phyloP scores from a whole-genome alignment of 2,797 vertebrate species.

The Cynodonichthys magdalenae region DNA sequence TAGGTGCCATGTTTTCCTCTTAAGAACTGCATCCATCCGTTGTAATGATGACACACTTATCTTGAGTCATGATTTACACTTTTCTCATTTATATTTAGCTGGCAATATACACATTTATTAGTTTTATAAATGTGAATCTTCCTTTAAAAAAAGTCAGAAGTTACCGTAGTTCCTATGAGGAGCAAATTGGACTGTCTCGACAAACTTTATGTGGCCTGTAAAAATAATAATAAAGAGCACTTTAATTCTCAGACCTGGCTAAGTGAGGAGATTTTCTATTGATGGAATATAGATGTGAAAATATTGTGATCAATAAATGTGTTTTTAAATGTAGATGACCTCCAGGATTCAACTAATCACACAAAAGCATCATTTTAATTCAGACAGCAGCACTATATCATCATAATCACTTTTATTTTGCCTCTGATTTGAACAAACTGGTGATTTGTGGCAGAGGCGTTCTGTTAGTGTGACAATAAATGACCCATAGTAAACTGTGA shows the following conservation, averaged over 20 bases:
- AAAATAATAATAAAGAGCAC: conserved; percentile 1
- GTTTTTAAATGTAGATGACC: too few species aligned
- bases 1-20: conserved; percentile 26
- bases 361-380: too few species aligned
- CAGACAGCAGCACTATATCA: too few species aligned
- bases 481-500: conserved; percentile 10
- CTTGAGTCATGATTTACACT: neutral
- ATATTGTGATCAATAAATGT: too few species aligned
- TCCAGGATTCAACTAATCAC: too few species aligned
- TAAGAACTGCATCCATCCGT: conserved; percentile 14
- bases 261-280: conserved; percentile 7
- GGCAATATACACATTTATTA: neutral
- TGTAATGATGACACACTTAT: neutral
- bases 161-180: neutral
- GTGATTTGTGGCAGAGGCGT: neutral
- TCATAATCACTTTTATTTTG: too few species aligned
- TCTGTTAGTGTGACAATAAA: neutral
- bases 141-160: neutral
- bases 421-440: neutral
- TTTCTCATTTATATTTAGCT: neutral
- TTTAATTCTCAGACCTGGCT: conserved; percentile 3
- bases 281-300: neutral
- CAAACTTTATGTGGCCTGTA: neutral
- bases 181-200: neutral
- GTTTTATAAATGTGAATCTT: neutral